A percentile compares a stretch with the other conserved stretches of the same genome.
These are phyloP conservation scores for Antedon mediterranea DNA, from an alignment of 53 echinoderm and acorn worm genomes.

Conservation along the genomic window DNA sequence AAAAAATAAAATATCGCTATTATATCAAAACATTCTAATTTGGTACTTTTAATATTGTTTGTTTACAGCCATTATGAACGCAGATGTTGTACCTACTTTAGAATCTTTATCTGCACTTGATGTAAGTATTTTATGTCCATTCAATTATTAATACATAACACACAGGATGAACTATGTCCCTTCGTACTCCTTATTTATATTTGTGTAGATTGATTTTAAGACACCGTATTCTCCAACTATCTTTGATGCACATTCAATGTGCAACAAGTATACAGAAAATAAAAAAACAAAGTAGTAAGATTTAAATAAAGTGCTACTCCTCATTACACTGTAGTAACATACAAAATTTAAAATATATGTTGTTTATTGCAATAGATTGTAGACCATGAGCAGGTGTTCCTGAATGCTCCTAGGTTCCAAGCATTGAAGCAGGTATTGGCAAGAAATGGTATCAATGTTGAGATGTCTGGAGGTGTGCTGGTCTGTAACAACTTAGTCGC, in stretches of 20 bases:
- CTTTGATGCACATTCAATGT: no score
- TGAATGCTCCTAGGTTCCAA: slow-evolving; percentile 82
- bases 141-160: no score
- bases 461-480: slow-evolving; percentile 75
- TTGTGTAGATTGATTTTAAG: no score
- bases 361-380: slow-evolving; percentile 20
- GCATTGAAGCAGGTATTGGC: slow-evolving; percentile 86
- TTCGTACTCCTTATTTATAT: no score
- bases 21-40: not conserved
- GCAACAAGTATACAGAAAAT: no score
- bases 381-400: slow-evolving; percentile 70
- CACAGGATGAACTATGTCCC: no score
- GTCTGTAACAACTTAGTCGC: slow-evolving; percentile 88
- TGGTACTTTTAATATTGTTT: not conserved
- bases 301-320: no score
- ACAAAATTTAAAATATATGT: not conserved
- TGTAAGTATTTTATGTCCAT: slow-evolving; percentile 8
- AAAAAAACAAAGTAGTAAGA: no score
- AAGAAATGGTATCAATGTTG: slow-evolving; percentile 79
- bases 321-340: not conserved
- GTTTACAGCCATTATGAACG: not conserved
- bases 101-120: slow-evolving; percentile 3
- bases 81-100: slow-evolving; percentile 1
- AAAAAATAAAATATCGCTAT: no score
- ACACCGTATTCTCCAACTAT: no score